These are phyloP conservation scores for Eristalis tenax DNA, from an alignment of 2,888 invertebrate genomes.

Conservation along the genomic window DNA sequence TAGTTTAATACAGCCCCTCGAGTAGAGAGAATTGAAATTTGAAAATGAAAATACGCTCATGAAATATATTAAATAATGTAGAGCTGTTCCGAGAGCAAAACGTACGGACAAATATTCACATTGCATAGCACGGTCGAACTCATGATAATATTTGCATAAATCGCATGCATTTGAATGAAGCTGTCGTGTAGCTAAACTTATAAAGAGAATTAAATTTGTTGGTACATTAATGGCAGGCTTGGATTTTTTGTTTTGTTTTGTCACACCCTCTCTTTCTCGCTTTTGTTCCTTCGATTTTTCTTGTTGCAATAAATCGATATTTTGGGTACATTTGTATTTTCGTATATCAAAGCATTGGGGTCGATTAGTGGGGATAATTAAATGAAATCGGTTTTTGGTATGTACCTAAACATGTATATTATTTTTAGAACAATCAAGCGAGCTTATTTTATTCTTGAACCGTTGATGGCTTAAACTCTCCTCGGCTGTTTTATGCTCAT, in stretches of 20 bases:
- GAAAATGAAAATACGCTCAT: conserved; percentile 51
- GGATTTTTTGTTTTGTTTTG: not conserved
- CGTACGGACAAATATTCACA: conserved; percentile 25
- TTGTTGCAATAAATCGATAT: conserved; percentile 43
- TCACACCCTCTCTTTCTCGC: not conserved
- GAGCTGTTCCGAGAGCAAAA: conserved; percentile 34
- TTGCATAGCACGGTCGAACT: conserved; percentile 36
- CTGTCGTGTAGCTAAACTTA: conserved; percentile 47
- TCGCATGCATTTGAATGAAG: conserved; percentile 52
- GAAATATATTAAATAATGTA: conserved; percentile 54
- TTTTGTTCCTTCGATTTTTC: not conserved
- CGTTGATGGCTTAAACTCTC: conserved; percentile 4
- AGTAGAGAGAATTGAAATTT: conserved; percentile 53
- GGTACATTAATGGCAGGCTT: conserved; percentile 42
- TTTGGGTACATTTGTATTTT: not conserved
- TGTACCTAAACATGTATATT: not conserved
- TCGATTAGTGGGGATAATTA: conserved; percentile 30
- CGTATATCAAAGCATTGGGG: conserved; percentile 12
- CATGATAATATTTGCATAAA: conserved; percentile 57
- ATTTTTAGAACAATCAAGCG: conserved; percentile 17
- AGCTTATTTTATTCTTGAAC: conserved; percentile 6
- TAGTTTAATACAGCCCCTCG: conserved; percentile 45
- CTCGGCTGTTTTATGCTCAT: conserved; percentile 22
- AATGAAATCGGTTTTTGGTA: not conserved
- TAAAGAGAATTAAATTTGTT: conserved; percentile 50